Evolutionary conservation across 2,113 vertebrate species (phyloP), one percentile per base, ranked within the genome.

Genomic region (Sylvia atricapilla): DNA sequence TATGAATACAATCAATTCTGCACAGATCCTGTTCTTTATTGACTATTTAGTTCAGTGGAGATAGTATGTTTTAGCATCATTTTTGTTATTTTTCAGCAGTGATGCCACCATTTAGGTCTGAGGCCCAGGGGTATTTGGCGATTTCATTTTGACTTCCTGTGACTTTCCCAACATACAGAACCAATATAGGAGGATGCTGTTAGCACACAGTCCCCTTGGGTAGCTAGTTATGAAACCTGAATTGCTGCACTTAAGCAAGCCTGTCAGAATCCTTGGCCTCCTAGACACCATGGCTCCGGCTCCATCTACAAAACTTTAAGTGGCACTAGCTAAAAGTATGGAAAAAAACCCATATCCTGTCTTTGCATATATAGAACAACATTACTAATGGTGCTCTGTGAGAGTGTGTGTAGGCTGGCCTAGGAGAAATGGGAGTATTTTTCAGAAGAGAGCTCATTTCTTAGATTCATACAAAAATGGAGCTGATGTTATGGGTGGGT

Each of bases 341-440:
- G 98, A 98, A 98, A 99, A 99, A 94, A 93, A 37, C 12, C 97
- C 98, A 98, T 99, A 99, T 99, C 98, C 98, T 98, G 98, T 95
- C 96, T 97, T 98, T 97, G 97, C 97, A 95, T 95, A 89, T 92
- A 91, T 81, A 95, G 79, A 91, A 93, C 81, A 95, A 95, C 93
- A 91, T 95, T 97, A 97, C 85, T 98, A 98, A 98, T 97, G 98
- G 95, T 94, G 88, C 95, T 95, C 95, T 97, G 96, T 97, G 97
- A 98, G 97, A 98, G 96, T 81, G 6, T 41, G 94, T 89, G 97
- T 95, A 94, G 92, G 94, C 97, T 93, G 49, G 95, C 35, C 13
- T 44, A 84, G 74, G 63, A 35, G 47, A 93, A 87, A 19, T 37
- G 11, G 59, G 24, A 79, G 58, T 52, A 63, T 75, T 92, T 87